phyloP scores from a whole-genome alignment of 2,888 invertebrate species.

The Lymantria dispar region DNA sequence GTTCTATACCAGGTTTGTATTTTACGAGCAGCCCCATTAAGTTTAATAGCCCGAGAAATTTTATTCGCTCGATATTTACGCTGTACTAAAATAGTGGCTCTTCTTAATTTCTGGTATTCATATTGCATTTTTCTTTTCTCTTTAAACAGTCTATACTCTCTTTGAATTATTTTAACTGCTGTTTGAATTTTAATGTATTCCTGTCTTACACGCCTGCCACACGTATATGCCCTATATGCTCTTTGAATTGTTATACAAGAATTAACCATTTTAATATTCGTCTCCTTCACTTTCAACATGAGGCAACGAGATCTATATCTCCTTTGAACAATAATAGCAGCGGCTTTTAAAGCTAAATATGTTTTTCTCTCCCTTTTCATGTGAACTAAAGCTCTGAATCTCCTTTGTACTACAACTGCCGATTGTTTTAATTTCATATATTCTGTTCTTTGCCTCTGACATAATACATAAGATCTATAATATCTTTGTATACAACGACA shows the following conservation, averaged over 20 bases:
- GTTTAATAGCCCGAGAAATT: conserved; percentile 30
- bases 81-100: conserved; percentile 55
- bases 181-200: conserved; percentile 48
- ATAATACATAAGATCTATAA: conserved; percentile 52
- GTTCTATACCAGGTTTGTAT: conserved; percentile 68
- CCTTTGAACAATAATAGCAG: conserved; percentile 46
- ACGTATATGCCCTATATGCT: conserved; percentile 46
- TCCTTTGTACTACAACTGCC: conserved; percentile 46
- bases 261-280: conserved; percentile 52
- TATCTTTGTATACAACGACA: conserved; percentile 62
- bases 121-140: conserved; percentile 40
- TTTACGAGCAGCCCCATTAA: conserved; percentile 45
- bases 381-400: conserved; percentile 51
- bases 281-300: conserved; percentile 52
- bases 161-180: conserved; percentile 63
- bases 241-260: conserved; percentile 68
- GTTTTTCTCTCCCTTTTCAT: conserved; percentile 46
- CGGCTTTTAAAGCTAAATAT: conserved; percentile 42
- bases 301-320: conserved; percentile 61
- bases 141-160: conserved; percentile 48
- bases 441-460: conserved; percentile 42
- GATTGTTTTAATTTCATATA: conserved; percentile 52
- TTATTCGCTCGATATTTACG: conserved; percentile 53
- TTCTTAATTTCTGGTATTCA: conserved; percentile 46
- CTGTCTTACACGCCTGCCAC: conserved; percentile 44